These are phyloP conservation scores for Bombus confusus DNA, from an alignment of 1,140 invertebrate species.

Conservation along the genomic window DNA sequence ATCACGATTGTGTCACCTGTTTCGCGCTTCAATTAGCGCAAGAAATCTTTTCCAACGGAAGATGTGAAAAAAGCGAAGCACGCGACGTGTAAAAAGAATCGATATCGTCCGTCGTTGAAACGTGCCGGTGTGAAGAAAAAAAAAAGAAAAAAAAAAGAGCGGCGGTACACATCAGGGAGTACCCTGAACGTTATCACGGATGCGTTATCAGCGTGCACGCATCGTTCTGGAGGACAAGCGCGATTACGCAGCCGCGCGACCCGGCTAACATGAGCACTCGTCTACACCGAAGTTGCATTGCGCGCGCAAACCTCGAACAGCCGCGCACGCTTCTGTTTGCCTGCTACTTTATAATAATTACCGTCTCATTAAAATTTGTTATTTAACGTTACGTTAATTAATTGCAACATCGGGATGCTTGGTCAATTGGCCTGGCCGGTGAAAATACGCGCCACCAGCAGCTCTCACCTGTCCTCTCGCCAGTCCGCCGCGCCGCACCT, in stretches of 20 bases:
- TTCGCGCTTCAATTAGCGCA: not conserved
- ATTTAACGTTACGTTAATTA: constrained; percentile 81
- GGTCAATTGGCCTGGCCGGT: constrained; percentile 44
- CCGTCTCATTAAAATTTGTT: constrained; percentile 82
- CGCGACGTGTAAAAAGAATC: not conserved
- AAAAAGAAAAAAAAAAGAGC: not conserved
- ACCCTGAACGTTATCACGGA: constrained; percentile 52
- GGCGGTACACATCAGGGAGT: constrained; percentile 11
- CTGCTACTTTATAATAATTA: constrained; percentile 82
- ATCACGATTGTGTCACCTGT: not conserved
- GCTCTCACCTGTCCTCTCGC: constrained; percentile 23
- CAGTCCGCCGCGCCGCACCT: not conserved
- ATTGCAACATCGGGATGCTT: constrained; percentile 64
- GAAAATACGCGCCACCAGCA: constrained; percentile 52
- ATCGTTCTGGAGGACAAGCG: constrained; percentile 63
- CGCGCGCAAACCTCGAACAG: constrained; percentile 59
- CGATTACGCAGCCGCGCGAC: constrained; percentile 77
- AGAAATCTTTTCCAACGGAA: not conserved
- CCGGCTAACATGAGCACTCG: constrained; percentile 76
- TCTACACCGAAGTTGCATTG: constrained; percentile 37
- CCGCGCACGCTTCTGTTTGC: constrained; percentile 73
- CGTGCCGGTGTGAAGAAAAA: not conserved
- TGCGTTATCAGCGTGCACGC: constrained; percentile 67
- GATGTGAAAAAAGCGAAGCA: not conserved
- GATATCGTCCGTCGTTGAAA: not conserved